Percentiles rank a stretch among this genome's conserved stretches.
These are phyloP conservation scores for Meteorus sp. DNA, from an alignment of 1,140 invertebrate genomes.

Conservation along the genomic window DNA sequence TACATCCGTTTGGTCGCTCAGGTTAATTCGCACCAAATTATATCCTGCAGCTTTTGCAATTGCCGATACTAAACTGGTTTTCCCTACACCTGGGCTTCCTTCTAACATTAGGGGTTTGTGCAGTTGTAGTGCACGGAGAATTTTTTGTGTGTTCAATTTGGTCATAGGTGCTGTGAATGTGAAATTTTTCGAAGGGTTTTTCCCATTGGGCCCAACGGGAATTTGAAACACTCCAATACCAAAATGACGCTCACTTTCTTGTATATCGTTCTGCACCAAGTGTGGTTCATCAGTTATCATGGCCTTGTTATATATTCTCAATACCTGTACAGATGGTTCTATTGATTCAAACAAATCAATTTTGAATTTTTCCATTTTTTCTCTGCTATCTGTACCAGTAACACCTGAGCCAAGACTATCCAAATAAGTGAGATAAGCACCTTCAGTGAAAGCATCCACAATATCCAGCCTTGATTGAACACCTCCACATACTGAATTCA, in stretches of 20 bases:
- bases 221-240: constrained; percentile 77
- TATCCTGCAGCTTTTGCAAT: constrained; percentile 84
- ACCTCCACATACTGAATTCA: constrained; percentile 68
- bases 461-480: constrained; percentile 54
- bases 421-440: constrained; percentile 86
- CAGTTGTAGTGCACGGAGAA: constrained; percentile 87
- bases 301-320: constrained; percentile 24
- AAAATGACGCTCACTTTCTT: constrained; percentile 53
- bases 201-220: constrained; percentile 50
- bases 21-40: constrained; percentile 88
- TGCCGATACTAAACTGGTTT: constrained; percentile 93
- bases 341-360: constrained; percentile 59
- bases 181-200: constrained; percentile 58
- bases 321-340: constrained; percentile 24
- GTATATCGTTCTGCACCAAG: constrained; percentile 4
- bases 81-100: constrained; percentile 97
- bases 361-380: constrained; percentile 57
- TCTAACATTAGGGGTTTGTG: constrained; percentile 92
- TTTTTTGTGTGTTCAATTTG: constrained; percentile 76
- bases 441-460: constrained; percentile 78
- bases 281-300: constrained; percentile 22
- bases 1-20: constrained; percentile 98
- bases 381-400: constrained; percentile 65
- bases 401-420: constrained; percentile 82
- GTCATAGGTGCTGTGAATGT: constrained; percentile 84